Conservation (phyloP, 2,113 vertebrate species). For the Bungarus multicinctus region DNA sequence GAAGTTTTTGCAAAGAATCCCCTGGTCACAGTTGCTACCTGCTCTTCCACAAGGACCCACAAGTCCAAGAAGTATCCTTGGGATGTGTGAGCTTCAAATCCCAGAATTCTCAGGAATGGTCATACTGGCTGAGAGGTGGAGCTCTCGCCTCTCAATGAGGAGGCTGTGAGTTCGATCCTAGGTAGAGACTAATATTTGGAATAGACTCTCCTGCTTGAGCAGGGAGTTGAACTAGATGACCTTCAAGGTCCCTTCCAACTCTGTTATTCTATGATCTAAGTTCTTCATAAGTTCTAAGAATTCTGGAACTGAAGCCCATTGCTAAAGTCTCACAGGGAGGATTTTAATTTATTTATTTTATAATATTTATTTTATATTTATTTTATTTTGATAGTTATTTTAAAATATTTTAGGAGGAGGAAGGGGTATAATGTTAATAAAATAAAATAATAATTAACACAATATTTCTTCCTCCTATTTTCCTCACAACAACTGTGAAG, state of each 20-base stretch:
- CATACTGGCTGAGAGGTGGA: background rate
- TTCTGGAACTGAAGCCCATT: background rate
- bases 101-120: background rate
- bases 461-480: background rate
- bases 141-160: too few relatives aligned
- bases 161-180: too few relatives aligned
- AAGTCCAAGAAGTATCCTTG: background rate
- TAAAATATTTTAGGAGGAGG: too few relatives aligned
- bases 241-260: too few relatives aligned
- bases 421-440: too few relatives aligned
- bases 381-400: background rate
- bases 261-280: too few relatives aligned
- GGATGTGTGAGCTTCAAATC: background rate
- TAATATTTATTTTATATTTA: too few relatives aligned
- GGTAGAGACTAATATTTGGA: too few relatives aligned
- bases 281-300: background rate
- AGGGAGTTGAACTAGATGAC: too few relatives aligned
- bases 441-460: background rate
- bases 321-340: background rate
- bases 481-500: background rate
- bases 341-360: too few relatives aligned
- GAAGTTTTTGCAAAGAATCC: background rate
- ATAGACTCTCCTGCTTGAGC: too few relatives aligned
- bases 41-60: background rate
- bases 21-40: background rate